Evolutionary conservation across 1,140 invertebrate genomes (phyloP).

Genomic region (Lordiphosa stackelbergi): DNA sequence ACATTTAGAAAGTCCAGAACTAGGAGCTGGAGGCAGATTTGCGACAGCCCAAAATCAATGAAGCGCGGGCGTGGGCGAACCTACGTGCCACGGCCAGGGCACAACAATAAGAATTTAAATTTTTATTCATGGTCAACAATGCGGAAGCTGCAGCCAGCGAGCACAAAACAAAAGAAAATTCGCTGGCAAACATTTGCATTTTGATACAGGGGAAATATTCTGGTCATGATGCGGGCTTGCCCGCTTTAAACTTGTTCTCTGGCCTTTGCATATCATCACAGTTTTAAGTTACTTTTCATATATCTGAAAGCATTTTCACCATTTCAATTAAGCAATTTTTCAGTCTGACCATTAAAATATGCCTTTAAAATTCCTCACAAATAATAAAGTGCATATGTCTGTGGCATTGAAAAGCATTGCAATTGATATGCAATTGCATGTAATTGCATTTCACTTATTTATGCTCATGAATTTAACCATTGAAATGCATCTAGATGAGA

Average conservation of each 20-base stretch:
- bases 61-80: conserved; percentile 35
- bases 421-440: conserved; percentile 36
- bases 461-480: conserved; percentile 4
- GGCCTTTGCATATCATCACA: not conserved
- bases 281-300: no score
- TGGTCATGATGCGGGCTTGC: conserved; percentile 39
- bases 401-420: conserved; percentile 9
- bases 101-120: conserved; percentile 72
- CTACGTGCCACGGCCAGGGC: conserved; percentile 56
- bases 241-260: conserved; percentile 33
- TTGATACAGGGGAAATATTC: conserved; percentile 17
- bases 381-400: not conserved
- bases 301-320: not conserved
- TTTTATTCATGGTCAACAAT: conserved; percentile 75
- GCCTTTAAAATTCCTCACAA: conserved; percentile 13
- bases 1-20: conserved; percentile 61
- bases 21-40: conserved; percentile 5
- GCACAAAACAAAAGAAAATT: conserved; percentile 68
- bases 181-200: conserved; percentile 65
- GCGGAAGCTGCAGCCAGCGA: conserved; percentile 62
- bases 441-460: conserved; percentile 30
- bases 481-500: not conserved
- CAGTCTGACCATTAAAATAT: conserved; percentile 4
- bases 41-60: conserved; percentile 51
- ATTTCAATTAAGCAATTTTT: not conserved